Percentiles rank a stretch among this genome's conserved stretches.
Conservation (phyloP, 23 tunicate species). For the Trididemnum nubilum region DNA sequence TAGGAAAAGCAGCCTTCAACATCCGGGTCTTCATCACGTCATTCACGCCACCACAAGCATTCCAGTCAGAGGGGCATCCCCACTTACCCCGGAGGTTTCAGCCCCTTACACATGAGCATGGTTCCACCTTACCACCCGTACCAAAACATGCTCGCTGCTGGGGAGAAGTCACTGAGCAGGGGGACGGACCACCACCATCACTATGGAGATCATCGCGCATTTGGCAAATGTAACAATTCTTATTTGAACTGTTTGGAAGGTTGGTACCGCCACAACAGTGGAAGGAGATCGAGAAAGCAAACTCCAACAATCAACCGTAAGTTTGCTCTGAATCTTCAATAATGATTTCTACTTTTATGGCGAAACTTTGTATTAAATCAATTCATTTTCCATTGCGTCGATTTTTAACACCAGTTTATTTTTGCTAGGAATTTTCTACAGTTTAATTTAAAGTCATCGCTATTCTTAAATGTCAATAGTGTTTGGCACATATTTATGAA, state of each 20-base stretch:
- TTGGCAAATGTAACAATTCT: not conserved
- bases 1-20: too few species aligned
- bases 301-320: not conserved
- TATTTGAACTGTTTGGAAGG: not conserved
- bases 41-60: not conserved
- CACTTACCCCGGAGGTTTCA: not conserved
- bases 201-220: not conserved
- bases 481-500: too few species aligned
- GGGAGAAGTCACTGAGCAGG: not conserved
- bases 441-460: too few species aligned
- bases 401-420: too few species aligned
- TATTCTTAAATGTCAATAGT: too few species aligned
- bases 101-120: not conserved
- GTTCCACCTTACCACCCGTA: not conserved
- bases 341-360: too few species aligned
- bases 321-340: not conserved
- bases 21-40: too few species aligned
- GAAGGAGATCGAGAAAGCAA: not conserved
- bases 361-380: too few species aligned
- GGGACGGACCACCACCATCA: not conserved
- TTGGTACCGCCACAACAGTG: not conserved
- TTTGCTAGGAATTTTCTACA: too few species aligned
- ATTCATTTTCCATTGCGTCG: too few species aligned
- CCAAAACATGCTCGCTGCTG: not conserved
- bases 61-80: not conserved